Evolutionary conservation across 2,888 invertebrate genomes (phyloP).

Genomic region (Tachina lurida): DNA sequence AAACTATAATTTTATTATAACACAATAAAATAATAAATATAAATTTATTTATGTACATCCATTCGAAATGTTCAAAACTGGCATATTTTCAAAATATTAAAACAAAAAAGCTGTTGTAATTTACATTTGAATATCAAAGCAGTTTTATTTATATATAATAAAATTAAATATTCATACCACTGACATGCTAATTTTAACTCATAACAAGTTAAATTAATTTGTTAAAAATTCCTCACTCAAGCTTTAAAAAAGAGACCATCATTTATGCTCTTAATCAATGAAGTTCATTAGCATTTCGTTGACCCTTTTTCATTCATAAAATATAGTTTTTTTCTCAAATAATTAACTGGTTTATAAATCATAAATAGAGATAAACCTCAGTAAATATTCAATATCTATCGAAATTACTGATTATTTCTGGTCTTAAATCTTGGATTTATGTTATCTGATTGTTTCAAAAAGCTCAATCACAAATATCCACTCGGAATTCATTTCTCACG

Average conservation of each 20-base stretch:
- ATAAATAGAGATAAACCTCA: conserved; percentile 17
- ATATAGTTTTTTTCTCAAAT: not conserved
- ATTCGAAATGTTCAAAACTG: too few species aligned
- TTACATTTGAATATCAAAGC: not conserved
- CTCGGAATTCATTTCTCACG: too few species aligned
- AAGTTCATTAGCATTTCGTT: not conserved
- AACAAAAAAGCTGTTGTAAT: not conserved
- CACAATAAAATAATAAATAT: not conserved
- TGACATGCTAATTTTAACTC: not conserved
- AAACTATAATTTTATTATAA: not conserved
- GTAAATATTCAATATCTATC: conserved; percentile 4
- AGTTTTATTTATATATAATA: not conserved
- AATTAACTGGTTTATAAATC: conserved; percentile 2
- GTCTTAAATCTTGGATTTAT: not conserved
- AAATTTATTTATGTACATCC: not conserved
- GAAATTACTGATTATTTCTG: not conserved
- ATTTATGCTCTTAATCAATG: not conserved
- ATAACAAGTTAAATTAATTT: conserved; percentile 2
- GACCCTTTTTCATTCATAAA: conserved; percentile 49
- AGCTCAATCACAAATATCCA: too few species aligned
- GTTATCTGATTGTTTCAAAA: not conserved
- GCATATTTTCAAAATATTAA: not conserved
- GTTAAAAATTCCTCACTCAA: conserved; percentile 4
- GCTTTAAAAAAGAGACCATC: not conserved
- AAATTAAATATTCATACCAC: not conserved